These are phyloP conservation scores for Acheta domesticus DNA, from an alignment of 2,888 invertebrate genomes.

Conservation along the genomic window DNA sequence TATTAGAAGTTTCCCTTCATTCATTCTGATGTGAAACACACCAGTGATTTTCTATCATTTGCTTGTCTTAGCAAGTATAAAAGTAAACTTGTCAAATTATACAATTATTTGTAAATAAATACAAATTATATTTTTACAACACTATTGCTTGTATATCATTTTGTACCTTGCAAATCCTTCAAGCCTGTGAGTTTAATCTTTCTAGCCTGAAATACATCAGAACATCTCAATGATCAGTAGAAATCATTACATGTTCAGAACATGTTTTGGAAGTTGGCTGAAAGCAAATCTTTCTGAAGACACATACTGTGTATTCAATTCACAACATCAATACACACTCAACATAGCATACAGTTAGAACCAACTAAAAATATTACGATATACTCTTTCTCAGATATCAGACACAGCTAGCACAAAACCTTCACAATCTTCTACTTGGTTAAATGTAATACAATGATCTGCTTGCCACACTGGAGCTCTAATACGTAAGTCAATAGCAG, in stretches of 20 bases:
- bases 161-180: not conserved
- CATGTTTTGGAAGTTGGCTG: no score
- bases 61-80: not conserved
- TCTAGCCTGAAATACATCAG: not conserved
- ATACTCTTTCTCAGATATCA: not conserved
- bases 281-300: no score
- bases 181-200: not conserved
- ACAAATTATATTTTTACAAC: not conserved
- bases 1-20: no score
- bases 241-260: no score
- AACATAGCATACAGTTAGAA: no score
- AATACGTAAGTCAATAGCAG: not conserved
- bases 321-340: no score
- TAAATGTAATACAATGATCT: not conserved
- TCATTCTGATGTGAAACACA: no score
- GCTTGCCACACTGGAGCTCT: constrained; percentile 7
- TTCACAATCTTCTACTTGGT: not conserved
- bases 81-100: not conserved
- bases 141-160: not conserved
- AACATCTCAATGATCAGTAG: no score
- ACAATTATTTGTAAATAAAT: constrained; percentile 2
- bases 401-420: not conserved
- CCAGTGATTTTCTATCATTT: no score
- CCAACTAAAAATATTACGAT: no score
- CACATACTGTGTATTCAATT: no score